Percentiles rank a stretch among this genome's conserved stretches.
Conservation (phyloP, 2,113 vertebrate species). For the Anseranas semipalmata region DNA sequence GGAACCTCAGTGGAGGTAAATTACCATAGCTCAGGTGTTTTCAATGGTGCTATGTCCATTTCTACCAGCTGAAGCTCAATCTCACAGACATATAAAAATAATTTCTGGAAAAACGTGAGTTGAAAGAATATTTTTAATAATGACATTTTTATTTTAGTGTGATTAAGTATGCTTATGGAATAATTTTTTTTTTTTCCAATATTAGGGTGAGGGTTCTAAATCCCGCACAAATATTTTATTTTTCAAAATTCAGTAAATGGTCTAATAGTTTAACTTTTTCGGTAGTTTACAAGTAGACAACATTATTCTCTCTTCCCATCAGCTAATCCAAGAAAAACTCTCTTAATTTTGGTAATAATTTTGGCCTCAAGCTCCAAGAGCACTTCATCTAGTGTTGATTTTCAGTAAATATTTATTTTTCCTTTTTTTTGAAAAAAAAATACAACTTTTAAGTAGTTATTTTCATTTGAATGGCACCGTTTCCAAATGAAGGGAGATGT, state of each 20-base stretch:
- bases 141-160: neutral
- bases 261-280: neutral
- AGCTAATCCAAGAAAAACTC: neutral
- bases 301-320: neutral
- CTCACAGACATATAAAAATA: neutral
- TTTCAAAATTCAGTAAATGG: neutral
- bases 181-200: neutral
- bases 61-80: neutral
- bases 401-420: neutral
- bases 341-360: neutral
- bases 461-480: neutral
- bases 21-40: neutral
- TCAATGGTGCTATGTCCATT: neutral
- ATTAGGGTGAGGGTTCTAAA: neutral
- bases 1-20: neutral
- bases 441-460: accelerated
- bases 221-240: accelerated
- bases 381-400: neutral
- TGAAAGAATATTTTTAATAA: neutral
- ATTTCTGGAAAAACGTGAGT: neutral
- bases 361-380: neutral
- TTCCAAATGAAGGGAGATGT: neutral
- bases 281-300: neutral
- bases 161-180: neutral
- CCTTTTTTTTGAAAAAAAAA: neutral